phyloP scores from a whole-genome alignment of 1,140 invertebrate genomes.

The Papilio xuthus region DNA sequence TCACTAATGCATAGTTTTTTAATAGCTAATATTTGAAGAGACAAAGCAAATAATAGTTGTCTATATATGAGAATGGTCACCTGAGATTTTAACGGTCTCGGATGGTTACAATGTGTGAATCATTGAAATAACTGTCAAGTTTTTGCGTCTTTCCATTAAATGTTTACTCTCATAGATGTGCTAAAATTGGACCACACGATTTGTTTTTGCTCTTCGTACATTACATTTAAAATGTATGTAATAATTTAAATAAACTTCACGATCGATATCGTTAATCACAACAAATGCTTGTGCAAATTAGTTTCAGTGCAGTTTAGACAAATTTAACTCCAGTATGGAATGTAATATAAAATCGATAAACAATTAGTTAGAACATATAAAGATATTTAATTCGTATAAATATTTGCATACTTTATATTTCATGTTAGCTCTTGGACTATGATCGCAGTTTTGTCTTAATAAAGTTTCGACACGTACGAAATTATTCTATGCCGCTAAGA shows the following conservation, averaged over 20 bases:
- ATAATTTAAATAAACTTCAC: not conserved
- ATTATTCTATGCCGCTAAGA: not conserved
- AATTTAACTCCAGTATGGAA: not conserved
- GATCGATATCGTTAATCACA: not conserved
- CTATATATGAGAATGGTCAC: constrained; percentile 43
- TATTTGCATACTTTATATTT: no score
- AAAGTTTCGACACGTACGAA: not conserved
- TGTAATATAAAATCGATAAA: not conserved
- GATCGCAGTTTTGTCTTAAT: not conserved
- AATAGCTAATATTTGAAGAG: constrained; percentile 23
- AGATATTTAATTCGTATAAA: not conserved
- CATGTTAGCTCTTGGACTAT: not conserved
- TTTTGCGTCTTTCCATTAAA: constrained; percentile 66
- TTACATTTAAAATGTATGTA: not conserved
- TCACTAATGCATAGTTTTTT: constrained; percentile 22
- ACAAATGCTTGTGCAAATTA: not conserved
- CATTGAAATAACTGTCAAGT: constrained; percentile 76
- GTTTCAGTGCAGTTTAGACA: not conserved
- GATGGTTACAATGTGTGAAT: constrained; percentile 68
- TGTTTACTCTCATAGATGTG: constrained; percentile 66
- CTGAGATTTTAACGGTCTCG: constrained; percentile 71
- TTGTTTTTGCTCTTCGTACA: constrained; percentile 6
- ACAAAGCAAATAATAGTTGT: constrained; percentile 37
- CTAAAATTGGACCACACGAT: constrained; percentile 56
- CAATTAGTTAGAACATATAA: not conserved